These are phyloP conservation scores for Syrphus vitripennis DNA, from an alignment of 2,888 invertebrate species.

Conservation along the genomic window DNA sequence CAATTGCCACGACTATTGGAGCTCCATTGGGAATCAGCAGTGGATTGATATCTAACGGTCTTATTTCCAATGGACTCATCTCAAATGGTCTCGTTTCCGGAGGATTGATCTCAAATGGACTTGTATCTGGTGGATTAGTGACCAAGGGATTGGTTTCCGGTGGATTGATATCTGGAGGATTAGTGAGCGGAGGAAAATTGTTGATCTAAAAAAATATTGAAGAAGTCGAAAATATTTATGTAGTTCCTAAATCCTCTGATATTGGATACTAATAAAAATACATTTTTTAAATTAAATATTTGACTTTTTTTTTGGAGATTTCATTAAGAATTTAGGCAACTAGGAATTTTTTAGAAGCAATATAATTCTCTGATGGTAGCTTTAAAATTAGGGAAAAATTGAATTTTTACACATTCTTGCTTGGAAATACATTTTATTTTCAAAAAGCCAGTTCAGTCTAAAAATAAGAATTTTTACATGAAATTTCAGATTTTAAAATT, in stretches of 20 bases:
- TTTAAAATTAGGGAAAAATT: too few relatives aligned
- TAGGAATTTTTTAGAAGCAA: too few relatives aligned
- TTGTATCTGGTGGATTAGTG: constrained; percentile 27
- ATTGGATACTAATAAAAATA: neutral
- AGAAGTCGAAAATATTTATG: neutral
- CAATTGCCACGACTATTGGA: constrained; percentile 23
- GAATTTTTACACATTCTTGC: too few relatives aligned
- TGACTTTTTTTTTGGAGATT: neutral
- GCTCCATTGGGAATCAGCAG: constrained; percentile 13
- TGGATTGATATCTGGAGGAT: constrained; percentile 19
- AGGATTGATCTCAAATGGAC: constrained; percentile 32
- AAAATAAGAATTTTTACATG: too few relatives aligned
- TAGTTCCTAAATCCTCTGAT: constrained; percentile 12
- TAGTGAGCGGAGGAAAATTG: constrained; percentile 17
- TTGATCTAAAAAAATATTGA: neutral
- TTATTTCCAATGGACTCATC: constrained; percentile 3
- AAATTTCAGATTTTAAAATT: too few relatives aligned
- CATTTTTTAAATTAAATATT: neutral
- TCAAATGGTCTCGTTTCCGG: constrained; percentile 22
- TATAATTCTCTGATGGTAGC: too few relatives aligned
- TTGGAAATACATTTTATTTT: too few relatives aligned
- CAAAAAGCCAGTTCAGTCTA: too few relatives aligned
- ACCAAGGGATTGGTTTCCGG: constrained; percentile 23
- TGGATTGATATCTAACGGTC: neutral
- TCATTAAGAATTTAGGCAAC: too few relatives aligned